Evolutionary conservation across 2,888 invertebrate genomes (phyloP).

Genomic region (Chloroclysta siterata): DNA sequence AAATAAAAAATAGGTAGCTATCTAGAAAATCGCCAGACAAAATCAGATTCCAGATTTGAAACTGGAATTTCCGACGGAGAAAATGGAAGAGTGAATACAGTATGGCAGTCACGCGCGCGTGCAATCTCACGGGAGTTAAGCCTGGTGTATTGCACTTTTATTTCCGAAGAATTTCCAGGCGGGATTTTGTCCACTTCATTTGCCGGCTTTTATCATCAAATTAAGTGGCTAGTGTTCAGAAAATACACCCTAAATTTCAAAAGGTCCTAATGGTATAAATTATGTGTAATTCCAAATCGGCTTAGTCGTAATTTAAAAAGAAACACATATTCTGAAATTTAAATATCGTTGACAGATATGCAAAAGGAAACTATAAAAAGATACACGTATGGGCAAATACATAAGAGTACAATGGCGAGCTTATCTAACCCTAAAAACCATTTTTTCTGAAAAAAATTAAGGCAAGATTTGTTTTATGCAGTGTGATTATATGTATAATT

Average conservation of each 20-base stretch:
- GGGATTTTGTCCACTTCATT: slow-evolving; percentile 10
- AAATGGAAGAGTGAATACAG: slow-evolving; percentile 19
- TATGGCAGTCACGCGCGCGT: slow-evolving; percentile 21
- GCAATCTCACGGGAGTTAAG: slow-evolving; percentile 24
- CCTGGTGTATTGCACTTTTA: slow-evolving; percentile 26
- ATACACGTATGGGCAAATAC: too few species aligned
- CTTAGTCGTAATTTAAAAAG: too few species aligned
- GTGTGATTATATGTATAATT: too few species aligned
- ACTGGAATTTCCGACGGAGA: slow-evolving; percentile 7
- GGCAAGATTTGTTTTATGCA: too few species aligned
- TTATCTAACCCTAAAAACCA: too few species aligned
- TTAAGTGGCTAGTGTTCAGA: slow-evolving; percentile 3
- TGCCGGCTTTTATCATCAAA: slow-evolving; percentile 4
- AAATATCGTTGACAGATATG: too few species aligned
- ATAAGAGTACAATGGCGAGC: too few species aligned
- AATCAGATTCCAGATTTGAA: slow-evolving; percentile 14
- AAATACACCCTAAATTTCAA: neutral
- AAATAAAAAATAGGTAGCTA: neutral
- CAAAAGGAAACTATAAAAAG: too few species aligned
- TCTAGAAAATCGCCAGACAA: neutral
- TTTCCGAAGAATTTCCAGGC: slow-evolving; percentile 6
- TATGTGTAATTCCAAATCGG: too few species aligned
- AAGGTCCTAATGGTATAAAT: too few species aligned
- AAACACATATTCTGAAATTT: too few species aligned
- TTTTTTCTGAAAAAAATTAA: too few species aligned